Evolutionary conservation across 2,888 invertebrate genomes (phyloP).

Genomic region (Melinopterus prodromus): DNA sequence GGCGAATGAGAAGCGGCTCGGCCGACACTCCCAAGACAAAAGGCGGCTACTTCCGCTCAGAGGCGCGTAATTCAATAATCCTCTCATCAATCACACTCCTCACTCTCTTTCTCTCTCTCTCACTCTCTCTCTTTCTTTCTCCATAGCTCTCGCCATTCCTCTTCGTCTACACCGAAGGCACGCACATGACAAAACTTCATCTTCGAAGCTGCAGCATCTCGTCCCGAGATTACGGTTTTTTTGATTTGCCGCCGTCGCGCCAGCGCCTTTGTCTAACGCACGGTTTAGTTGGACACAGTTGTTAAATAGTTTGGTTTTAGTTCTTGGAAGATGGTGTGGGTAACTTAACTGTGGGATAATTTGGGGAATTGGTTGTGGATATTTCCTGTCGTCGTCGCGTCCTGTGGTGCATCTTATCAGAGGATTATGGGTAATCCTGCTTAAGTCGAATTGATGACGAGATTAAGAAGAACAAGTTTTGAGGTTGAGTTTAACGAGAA

Average conservation of each 20-base stretch:
- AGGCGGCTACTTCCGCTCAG: constrained; percentile 51
- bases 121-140: constrained; percentile 31
- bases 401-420: neutral
- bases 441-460: neutral
- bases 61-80: constrained; percentile 52
- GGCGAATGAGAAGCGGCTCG: constrained; percentile 47
- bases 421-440: neutral
- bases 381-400: neutral
- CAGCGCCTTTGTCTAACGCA: neutral
- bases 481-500: too few species aligned
- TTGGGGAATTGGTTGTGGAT: neutral
- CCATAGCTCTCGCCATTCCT: constrained; percentile 29
- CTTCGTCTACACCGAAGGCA: constrained; percentile 29
- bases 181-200: constrained; percentile 38
- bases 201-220: constrained; percentile 12
- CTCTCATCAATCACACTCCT: constrained; percentile 51
- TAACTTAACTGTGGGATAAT: neutral
- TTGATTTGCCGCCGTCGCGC: neutral
- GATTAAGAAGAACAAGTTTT: neutral
- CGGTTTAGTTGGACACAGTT: neutral
- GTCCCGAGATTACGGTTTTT: neutral
- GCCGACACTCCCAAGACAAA: constrained; percentile 52
- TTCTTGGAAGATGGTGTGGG: neutral
- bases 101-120: constrained; percentile 40
- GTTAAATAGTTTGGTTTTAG: neutral